These are phyloP conservation scores for Saimiri boliviensis DNA, from an alignment of 2,113 vertebrate species.

Conservation along the genomic window DNA sequence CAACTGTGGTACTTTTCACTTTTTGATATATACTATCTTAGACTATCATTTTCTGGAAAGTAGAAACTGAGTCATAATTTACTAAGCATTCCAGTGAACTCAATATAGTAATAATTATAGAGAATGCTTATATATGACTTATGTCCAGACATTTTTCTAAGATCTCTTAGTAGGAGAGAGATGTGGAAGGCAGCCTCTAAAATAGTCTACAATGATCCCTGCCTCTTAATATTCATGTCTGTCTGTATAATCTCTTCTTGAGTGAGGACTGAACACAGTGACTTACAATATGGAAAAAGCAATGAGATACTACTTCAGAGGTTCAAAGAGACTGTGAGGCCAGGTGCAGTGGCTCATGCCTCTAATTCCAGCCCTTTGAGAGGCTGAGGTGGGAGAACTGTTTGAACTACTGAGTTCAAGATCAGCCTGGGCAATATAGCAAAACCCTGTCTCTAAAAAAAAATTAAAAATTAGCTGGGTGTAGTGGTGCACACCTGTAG, in stretches of 20 bases:
- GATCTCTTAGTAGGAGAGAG: background rate
- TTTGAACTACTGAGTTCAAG: no score
- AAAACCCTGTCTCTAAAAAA: no score
- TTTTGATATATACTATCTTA: background rate
- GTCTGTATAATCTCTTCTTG: background rate
- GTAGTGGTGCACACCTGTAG: no score
- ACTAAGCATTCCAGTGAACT: conserved; percentile 1
- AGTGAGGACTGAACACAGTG: background rate
- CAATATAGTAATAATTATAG: background rate
- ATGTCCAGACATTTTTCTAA: background rate
- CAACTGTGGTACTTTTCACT: background rate
- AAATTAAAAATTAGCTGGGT: no score
- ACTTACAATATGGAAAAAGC: background rate
- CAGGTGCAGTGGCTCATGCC: no score
- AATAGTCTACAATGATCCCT: background rate
- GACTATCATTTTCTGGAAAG: background rate
- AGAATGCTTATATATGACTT: background rate
- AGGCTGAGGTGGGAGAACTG: no score
- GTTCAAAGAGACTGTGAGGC: background rate
- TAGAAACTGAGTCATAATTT: conserved; percentile 1
- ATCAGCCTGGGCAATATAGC: no score
- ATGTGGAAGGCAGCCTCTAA: background rate
- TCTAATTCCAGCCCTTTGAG: no score
- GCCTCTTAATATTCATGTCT: background rate
- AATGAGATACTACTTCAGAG: background rate